Evolutionary conservation across 2,888 invertebrate species (phyloP).

Genomic region (Tenthredo distinguenda): DNA sequence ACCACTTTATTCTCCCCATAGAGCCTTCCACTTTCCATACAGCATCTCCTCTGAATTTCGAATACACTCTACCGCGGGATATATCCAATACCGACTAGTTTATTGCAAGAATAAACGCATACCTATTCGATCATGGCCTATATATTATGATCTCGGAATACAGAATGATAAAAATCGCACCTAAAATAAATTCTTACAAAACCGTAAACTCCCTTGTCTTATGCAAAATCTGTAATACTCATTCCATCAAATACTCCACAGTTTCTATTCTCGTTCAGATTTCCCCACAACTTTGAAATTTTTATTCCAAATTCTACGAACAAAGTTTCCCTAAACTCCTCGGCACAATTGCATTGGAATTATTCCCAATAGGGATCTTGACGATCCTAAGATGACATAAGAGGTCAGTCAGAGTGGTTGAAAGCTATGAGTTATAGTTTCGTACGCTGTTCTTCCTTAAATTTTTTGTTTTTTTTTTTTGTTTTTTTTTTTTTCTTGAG

Average conservation of each 20-base stretch:
- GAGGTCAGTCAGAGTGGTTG: neutral
- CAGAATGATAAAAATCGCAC: neutral
- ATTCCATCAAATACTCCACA: neutral
- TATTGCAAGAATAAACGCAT: slow-evolving; percentile 6
- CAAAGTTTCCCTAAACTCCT: neutral
- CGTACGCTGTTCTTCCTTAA: slow-evolving; percentile 29
- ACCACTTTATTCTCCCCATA: slow-evolving; percentile 39
- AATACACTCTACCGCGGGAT: slow-evolving; percentile 25
- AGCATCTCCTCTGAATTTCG: slow-evolving; percentile 41
- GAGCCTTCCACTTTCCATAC: slow-evolving; percentile 41
- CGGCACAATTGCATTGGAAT: neutral
- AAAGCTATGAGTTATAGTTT: slow-evolving; percentile 9
- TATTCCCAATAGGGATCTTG: neutral
- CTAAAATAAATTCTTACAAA: neutral
- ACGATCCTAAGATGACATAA: neutral
- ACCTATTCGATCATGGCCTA: neutral
- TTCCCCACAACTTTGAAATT: neutral
- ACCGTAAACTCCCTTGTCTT: neutral
- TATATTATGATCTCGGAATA: neutral
- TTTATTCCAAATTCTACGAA: neutral
- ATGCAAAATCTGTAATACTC: neutral
- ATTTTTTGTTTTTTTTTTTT: neutral
- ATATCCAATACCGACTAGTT: neutral
- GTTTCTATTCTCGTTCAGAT: too few species aligned
- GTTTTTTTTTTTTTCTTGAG: neutral